Percentiles rank a stretch among this genome's conserved stretches.
These are phyloP conservation scores for Atta texana DNA, from an alignment of 1,140 invertebrate species.

Conservation along the genomic window DNA sequence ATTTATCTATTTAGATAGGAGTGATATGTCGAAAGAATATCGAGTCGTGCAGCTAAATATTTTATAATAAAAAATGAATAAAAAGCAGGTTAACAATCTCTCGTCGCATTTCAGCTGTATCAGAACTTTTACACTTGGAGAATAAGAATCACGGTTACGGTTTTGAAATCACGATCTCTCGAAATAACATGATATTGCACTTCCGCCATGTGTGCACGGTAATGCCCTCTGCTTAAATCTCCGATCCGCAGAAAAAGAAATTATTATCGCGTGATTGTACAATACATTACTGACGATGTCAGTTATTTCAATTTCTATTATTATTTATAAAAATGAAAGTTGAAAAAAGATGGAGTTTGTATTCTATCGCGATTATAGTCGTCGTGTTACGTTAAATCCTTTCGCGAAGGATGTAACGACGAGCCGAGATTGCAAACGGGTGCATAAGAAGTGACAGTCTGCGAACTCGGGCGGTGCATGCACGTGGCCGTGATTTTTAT, in stretches of 20 bases:
- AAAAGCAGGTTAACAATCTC: slow-evolving; percentile 47
- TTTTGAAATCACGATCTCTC: slow-evolving; percentile 15
- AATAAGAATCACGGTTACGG: slow-evolving; percentile 42
- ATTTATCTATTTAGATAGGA: slow-evolving; percentile 8
- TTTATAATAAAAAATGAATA: background rate
- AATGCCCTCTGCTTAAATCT: background rate
- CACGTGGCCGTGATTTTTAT: slow-evolving; percentile 58
- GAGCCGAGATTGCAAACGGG: background rate
- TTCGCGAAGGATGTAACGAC: background rate
- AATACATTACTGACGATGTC: background rate
- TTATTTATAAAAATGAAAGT: background rate
- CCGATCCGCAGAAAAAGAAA: background rate
- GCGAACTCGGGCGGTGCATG: slow-evolving; percentile 19
- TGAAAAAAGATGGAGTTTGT: background rate
- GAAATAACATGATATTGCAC: slow-evolving; percentile 38
- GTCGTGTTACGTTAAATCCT: background rate
- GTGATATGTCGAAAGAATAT: slow-evolving; percentile 38
- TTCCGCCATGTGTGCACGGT: slow-evolving; percentile 27
- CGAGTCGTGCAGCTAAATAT: slow-evolving; percentile 18
- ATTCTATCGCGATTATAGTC: background rate
- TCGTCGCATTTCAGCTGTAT: slow-evolving; percentile 35
- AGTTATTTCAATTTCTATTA: slow-evolving; percentile 8
- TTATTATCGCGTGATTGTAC: background rate
- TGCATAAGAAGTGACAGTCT: background rate
- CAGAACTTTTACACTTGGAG: slow-evolving; percentile 19